These are phyloP conservation scores for Phalera bucephala DNA, from an alignment of 2,888 invertebrate genomes.

Conservation along the genomic window DNA sequence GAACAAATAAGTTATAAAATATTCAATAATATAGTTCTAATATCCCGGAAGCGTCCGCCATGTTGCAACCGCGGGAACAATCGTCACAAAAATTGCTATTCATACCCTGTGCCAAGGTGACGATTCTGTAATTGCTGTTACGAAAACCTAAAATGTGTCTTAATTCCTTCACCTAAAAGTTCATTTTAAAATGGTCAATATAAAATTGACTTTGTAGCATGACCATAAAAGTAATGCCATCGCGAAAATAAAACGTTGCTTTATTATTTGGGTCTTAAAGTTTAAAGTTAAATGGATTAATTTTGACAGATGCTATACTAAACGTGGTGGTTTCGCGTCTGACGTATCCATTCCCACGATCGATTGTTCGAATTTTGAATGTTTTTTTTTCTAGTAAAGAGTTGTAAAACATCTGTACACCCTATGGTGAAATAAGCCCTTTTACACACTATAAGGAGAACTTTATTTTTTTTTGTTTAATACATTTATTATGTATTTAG, in stretches of 20 bases:
- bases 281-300: conserved; percentile 4
- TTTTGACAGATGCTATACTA: conserved; percentile 3
- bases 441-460: too few relatives aligned
- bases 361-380: conserved; percentile 22
- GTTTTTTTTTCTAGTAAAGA: conserved; percentile 10
- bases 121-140: conserved; percentile 12
- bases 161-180: conserved; percentile 4
- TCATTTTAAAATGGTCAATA: not conserved
- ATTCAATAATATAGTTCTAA: conserved; percentile 31
- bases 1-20: conserved; percentile 27
- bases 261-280: conserved; percentile 10
- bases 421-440: too few relatives aligned
- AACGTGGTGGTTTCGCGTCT: conserved; percentile 15
- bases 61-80: conserved; percentile 31
- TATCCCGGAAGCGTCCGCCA: conserved; percentile 35
- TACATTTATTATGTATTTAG: too few relatives aligned
- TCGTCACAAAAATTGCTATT: conserved; percentile 33
- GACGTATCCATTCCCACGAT: conserved; percentile 35
- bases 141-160: conserved; percentile 8
- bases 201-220: conserved; percentile 13
- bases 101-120: conserved; percentile 27
- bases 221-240: conserved; percentile 8
- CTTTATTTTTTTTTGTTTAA: too few relatives aligned
- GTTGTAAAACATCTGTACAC: conserved; percentile 3
- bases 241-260: conserved; percentile 14